Base-by-base conservation (phyloP, 2,888 invertebrate genomes). In the Girardia tigrina region DNA sequence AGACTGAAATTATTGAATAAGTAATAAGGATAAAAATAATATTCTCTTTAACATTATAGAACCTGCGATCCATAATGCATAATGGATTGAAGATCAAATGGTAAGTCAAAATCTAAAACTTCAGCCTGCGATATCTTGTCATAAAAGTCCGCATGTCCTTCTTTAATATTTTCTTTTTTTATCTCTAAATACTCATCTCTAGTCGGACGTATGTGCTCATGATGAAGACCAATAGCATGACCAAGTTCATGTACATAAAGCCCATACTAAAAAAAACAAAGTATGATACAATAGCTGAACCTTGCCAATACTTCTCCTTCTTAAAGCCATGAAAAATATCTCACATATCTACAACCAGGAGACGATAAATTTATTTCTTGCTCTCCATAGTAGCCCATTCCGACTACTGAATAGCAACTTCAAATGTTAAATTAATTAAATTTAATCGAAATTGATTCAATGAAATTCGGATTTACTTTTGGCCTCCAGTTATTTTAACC, bases 61-160 rank as follows among this genome's bases (percentile, higher is more conserved):
- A 56, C 56, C n/a, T 12, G 56, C 23, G 56, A 23, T 16, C 56
- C 56, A n/a, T 56, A 56, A n/a, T 56, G 56, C 56, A 56, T 56
- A n/a, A 56, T 56, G 56, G 56, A 56, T 56, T 56, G 56, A n/a
- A 56, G 23, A n/a, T 56, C 56, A 16, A 56, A 56, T n/a, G 56
- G 56, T n/a, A 56, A 12, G 23, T 4, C 56, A 23, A 56, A 56
- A 56, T 56, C 56, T 6, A 56, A 2, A n/a, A n/a, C 23, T 12
- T 56, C n/a, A n/a, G 56, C n/a, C 2, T 56, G n/a, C 6, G n/a
- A 6, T 6, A 2, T 56, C 23, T 56, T 56, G n/a, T 4, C 23
- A 56, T 20, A 56, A 4, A 56, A 16, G 23, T 56, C 56, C n/a
- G 23, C 4, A 56, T 56, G 4, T 56, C 23, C 56, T 4, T n/a